Evolutionary conservation across 2,888 invertebrate genomes (phyloP), one percentile per base, ranked within the genome.

Genomic region (Callimorpha dominula): DNA sequence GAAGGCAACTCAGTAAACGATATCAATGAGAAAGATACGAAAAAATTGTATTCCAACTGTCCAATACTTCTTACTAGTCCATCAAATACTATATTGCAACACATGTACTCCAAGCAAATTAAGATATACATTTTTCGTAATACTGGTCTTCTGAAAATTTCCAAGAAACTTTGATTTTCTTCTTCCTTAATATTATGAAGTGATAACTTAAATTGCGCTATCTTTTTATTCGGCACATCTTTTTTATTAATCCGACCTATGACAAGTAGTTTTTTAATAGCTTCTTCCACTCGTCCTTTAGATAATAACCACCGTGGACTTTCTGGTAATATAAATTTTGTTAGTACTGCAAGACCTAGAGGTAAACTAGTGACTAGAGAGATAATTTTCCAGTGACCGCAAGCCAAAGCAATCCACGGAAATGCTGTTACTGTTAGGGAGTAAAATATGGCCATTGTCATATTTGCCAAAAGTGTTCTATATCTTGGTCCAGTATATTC

Each of bases 401-500:
- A 90, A 40, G 87, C 87, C 0, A 92, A 85, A n/a, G 87, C 85
- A 65, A 93, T 80, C 89, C 91, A 93, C 0, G 93, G 93, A n/a
- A 93, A 75, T 6, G 82, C 65, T 43, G 88, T 89, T 17, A 85
- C 88, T 20, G 87, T 82, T 54, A 86, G 69, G 43, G 89, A 84
- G 73, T 91, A 93, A 81, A 92, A 93, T 67, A 89, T 66, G 71
- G 89, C 89, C 75, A 92, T 90, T 12, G 92, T 83, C 74, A 88
- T 71, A 74, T 91, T 92, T 9, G 91, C 85, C 65, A 92, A 78
- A 7, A 92, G 65, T 17, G 91, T 89, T 80, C 91, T 90, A 72
- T 93, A 92, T 69, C 87, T 91, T 60, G 93, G 93, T 15, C 90
- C 90, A 6, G 90, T 86, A 67, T 92, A 92, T 82, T 93, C 93